Conservation (phyloP, 2,888 invertebrate genomes). For the Psylliodes chrysocephalus region DNA sequence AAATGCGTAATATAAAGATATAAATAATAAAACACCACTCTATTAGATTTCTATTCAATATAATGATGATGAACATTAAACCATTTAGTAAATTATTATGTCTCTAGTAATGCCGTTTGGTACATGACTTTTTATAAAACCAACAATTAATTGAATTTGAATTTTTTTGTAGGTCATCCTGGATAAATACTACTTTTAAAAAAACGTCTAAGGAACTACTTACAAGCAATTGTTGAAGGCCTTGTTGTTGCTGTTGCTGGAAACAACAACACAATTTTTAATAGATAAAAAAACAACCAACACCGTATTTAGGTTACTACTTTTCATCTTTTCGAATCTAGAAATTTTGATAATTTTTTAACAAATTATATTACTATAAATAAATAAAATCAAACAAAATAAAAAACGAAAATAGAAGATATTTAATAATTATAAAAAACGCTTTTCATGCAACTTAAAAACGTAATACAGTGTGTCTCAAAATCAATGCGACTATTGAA, state of each 20-base stretch:
- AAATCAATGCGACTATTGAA: neutral
- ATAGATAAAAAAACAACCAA: slow-evolving; percentile 48
- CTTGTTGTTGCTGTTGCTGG: slow-evolving; percentile 93
- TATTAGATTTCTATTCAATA: too few species aligned
- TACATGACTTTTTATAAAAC: neutral
- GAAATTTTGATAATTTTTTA: neutral
- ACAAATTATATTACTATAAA: neutral
- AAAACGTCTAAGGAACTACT: slow-evolving; percentile 67
- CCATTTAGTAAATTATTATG: too few species aligned
- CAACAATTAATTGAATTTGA: neutral
- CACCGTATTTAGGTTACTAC: slow-evolving; percentile 47
- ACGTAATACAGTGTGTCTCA: neutral
- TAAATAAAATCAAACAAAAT: neutral
- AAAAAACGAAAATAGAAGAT: neutral
- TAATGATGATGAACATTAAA: too few species aligned
- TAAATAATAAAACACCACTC: too few species aligned
- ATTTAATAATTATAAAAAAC: neutral
- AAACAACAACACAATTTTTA: slow-evolving; percentile 64
- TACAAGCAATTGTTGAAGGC: slow-evolving; percentile 92
- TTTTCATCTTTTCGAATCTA: slow-evolving; percentile 12
- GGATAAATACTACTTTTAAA: slow-evolving; percentile 16
- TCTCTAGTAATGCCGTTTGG: too few species aligned
- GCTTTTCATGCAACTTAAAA: neutral
- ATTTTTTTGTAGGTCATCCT: neutral
- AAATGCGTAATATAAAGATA: too few species aligned